Conservation (phyloP, 2,888 invertebrate species). For the Spodoptera littoralis region DNA sequence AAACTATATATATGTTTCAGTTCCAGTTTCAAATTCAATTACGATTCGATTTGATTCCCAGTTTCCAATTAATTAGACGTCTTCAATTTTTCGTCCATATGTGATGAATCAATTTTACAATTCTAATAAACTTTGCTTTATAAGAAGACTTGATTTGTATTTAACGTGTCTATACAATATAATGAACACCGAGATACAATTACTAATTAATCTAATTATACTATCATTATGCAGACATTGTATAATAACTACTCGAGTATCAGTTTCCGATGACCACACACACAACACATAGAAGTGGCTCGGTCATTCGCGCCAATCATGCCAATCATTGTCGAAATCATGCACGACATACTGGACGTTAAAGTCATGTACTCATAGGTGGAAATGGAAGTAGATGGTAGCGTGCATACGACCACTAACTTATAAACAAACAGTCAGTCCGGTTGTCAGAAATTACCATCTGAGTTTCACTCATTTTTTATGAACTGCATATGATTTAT, state of each 20-base stretch:
- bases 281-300: constrained; percentile 6
- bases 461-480: constrained; percentile 39
- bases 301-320: constrained; percentile 22
- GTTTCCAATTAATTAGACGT: too few species aligned
- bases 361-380: constrained; percentile 7
- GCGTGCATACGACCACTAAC: constrained; percentile 18
- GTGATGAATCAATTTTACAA: too few species aligned
- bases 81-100: too few species aligned
- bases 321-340: constrained; percentile 30
- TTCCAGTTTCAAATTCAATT: too few species aligned
- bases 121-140: too few species aligned
- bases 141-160: too few species aligned
- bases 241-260: constrained; percentile 36
- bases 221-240: constrained; percentile 17
- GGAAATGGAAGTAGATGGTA: constrained; percentile 17
- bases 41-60: too few species aligned
- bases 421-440: constrained; percentile 7
- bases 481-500: constrained; percentile 13
- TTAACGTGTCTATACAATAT: too few species aligned
- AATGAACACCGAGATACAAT: constrained; percentile 2
- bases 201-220: constrained; percentile 4
- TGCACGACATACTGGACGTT: constrained; percentile 20
- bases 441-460: constrained; percentile 21
- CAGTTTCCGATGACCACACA: constrained; percentile 41
- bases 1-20: too few species aligned